Base-by-base conservation (phyloP, 2,113 vertebrate genomes). In the Natator depressus region DNA sequence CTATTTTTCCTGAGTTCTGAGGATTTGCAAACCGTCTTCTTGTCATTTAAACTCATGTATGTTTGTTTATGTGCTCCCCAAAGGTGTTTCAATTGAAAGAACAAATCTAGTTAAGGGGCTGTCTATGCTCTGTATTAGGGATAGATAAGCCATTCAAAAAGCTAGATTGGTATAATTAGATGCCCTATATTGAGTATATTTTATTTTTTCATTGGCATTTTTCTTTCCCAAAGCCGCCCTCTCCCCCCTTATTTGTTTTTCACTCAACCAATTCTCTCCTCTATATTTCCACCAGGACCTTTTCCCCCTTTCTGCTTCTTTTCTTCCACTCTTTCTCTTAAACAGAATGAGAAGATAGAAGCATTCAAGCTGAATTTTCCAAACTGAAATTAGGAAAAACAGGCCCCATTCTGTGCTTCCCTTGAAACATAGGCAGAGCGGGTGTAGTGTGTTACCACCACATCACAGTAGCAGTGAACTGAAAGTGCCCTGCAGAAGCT, bases 331-430 rank as follows among this genome's bases (percentile, higher is more conserved):
- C 76, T 57, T 91, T 10, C 89, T 94, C 72, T 93, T 78, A 47
- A 47, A 47, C 5, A 47, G 91, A 89, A 90, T n/a, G n/a, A n/a
- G 3, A 69, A 20, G 7, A 69, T 47, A 93, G 46, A 38, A 62
- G 53, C 78, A 65, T 54, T 11, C 50, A 53, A 96, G 59, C 89
- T 84, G 88, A 91, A 8, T 47, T 91, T 82, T 87, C 42, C 76
- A 89, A 93, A 90, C 47, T 83, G 82, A 91, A 96, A 69, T 54
- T 1, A 53, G 59, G 82, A 65, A 35, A 89, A 93, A 83, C n/a
- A 95, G 2, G 89, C 10, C 24, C 83, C 25, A 31, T 55, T 38
- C 16, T 84, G 54, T 89, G 62, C 72, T 89, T 38, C 75, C 53
- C 89, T 27, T 91, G 29, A 65, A 84, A 59, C 46, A 38, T 0